These are phyloP conservation scores for Emydocephalus ijimae DNA, from an alignment of 2,113 vertebrate species.

Conservation along the genomic window DNA sequence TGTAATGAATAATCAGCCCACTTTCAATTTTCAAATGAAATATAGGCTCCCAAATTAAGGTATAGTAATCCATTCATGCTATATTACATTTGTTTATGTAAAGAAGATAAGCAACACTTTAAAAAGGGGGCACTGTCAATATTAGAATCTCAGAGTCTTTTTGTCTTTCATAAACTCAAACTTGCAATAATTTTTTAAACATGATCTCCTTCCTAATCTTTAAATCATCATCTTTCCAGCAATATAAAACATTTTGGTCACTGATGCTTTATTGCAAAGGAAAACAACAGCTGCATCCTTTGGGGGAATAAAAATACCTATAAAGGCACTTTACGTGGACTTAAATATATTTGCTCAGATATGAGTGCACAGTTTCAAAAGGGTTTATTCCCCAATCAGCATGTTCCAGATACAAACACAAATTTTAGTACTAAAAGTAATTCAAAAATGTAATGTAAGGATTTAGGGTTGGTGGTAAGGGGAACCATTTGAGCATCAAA, in stretches of 20 bases:
- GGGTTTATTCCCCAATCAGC: background rate
- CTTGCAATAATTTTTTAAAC: background rate
- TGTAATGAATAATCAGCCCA: background rate
- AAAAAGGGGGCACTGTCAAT: background rate
- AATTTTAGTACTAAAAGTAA: background rate
- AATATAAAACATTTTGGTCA: background rate
- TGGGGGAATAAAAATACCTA: background rate
- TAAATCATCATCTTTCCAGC: background rate
- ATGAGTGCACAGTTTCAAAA: background rate
- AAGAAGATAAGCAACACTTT: background rate
- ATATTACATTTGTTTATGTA: background rate
- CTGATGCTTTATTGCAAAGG: background rate
- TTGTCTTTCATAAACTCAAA: background rate
- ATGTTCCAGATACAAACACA: background rate
- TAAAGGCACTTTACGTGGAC: background rate
- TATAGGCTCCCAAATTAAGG: slow-evolving; percentile 18
- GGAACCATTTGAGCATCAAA: background rate
- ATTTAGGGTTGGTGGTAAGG: background rate
- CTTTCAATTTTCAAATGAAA: slow-evolving; percentile 24
- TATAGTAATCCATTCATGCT: background rate
- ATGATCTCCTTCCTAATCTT: background rate
- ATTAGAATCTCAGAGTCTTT: background rate
- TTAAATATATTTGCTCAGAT: background rate
- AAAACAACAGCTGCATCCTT: background rate
- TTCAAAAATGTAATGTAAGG: background rate